Conservation (phyloP, 1,140 invertebrate genomes). For the Pseudoatta argentina region DNA sequence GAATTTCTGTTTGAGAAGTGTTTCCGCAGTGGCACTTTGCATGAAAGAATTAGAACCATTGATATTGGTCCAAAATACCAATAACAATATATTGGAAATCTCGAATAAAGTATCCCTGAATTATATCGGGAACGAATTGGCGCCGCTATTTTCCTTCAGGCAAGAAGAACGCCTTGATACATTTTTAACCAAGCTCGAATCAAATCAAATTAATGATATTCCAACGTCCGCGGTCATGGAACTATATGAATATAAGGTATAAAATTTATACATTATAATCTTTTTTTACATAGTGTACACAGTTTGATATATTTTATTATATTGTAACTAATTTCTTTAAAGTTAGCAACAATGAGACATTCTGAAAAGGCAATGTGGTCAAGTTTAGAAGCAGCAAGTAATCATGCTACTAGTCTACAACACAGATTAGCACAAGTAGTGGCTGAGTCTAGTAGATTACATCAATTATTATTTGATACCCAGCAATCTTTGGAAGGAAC, state of each 20-base stretch:
- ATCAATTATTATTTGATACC: conserved; percentile 86
- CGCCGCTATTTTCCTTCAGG: conserved; percentile 81
- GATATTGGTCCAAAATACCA: conserved; percentile 79
- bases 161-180: conserved; percentile 87
- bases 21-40: conserved; percentile 82
- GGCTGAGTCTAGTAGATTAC: conserved; percentile 85
- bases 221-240: conserved; percentile 90
- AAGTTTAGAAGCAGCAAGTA: conserved; percentile 87
- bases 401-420: conserved; percentile 85
- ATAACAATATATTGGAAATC: conserved; percentile 64
- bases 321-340: conserved; percentile 35
- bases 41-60: conserved; percentile 86
- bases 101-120: conserved; percentile 51
- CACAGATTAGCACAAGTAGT: conserved; percentile 86
- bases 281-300: conserved; percentile 1
- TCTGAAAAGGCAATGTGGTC: conserved; percentile 85
- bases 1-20: conserved; percentile 74
- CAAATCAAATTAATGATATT: conserved; percentile 86
- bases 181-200: conserved; percentile 85
- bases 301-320: not conserved
- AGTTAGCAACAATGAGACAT: conserved; percentile 86
- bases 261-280: not conserved
- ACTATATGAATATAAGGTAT: conserved; percentile 89
- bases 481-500: conserved; percentile 86
- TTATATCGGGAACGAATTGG: conserved; percentile 63